These are phyloP conservation scores for Leptodactylus fallax DNA, from an alignment of 2,797 vertebrate species.

Conservation along the genomic window DNA sequence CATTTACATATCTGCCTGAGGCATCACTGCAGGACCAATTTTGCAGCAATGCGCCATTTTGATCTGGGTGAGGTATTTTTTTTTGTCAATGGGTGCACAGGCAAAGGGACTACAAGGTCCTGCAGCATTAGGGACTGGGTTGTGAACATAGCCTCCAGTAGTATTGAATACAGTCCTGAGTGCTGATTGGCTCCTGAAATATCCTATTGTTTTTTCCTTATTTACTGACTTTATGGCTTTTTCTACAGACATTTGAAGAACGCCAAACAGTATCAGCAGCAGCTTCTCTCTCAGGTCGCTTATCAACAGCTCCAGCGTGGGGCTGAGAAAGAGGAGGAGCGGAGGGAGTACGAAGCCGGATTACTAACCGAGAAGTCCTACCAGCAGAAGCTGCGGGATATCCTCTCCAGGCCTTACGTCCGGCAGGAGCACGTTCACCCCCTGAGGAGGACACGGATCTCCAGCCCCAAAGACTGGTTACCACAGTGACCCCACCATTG, in stretches of 20 bases:
- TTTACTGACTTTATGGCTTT: background rate
- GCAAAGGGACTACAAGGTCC: too few species aligned
- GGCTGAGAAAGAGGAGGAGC: constrained; percentile 72
- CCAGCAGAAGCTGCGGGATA: constrained; percentile 72
- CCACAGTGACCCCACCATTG: background rate
- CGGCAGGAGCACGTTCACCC: constrained; percentile 72
- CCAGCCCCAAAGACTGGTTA: constrained; percentile 55
- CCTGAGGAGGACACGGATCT: constrained; percentile 71
- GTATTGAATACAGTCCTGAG: too few species aligned
- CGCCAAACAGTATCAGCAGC: constrained; percentile 74
- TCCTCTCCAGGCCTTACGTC: constrained; percentile 72
- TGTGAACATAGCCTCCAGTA: too few species aligned
- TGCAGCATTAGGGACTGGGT: too few species aligned
- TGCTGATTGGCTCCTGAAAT: too few species aligned
- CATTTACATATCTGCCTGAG: too few species aligned
- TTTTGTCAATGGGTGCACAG: too few species aligned
- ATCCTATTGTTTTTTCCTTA: too few species aligned
- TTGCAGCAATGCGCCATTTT: too few species aligned
- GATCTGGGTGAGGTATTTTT: too few species aligned
- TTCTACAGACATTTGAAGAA: constrained; percentile 72
- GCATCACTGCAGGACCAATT: too few species aligned
- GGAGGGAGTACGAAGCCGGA: constrained; percentile 72
- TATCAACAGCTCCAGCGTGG: constrained; percentile 69
- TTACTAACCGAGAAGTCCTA: constrained; percentile 71
- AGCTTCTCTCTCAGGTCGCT: constrained; percentile 82